Base-by-base conservation (phyloP, 1,140 invertebrate species). In the Leptinotarsa defecta region DNA sequence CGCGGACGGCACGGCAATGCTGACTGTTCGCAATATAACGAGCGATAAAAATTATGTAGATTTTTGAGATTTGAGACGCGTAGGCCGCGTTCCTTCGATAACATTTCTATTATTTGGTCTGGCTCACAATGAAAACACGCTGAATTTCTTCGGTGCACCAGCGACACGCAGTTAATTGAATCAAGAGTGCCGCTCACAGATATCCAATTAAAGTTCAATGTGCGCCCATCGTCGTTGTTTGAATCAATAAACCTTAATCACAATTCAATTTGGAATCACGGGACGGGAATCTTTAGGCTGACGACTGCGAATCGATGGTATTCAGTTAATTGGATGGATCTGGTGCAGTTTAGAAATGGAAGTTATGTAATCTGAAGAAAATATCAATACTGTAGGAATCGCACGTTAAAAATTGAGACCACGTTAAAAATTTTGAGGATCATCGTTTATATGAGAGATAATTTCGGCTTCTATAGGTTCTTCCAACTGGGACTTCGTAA, bases 201-300 rank as follows among this genome's bases (percentile, higher is more conserved):
- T 68, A 73, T 73, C 69, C 75, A 76, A 72, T 73, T 72, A 76
- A 70, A 70, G 24, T 73, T 57, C 52, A 48, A 17, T 71, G 24
- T 71, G 49, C 52, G 57, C 67, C 43, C 24, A 19, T 20, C 52
- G 68, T 43, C 22, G 19, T 22, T 34, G 61, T 34, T 71, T 34
- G 49, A 62, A 71, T 71, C 70, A 71, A 71, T 71, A 71, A 71
- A 15, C 19, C 61, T 70, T n/a, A 71, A 71, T 57, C 49, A 24
- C 70, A 61, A 61, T 49, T 70, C 68, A 49, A 70, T 70, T 70
- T 48, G n/a, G n/a, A 68, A 24, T 17, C n/a, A 15, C 15, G 52
- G 52, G n/a, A 57, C 15, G 15, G 1, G 52, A 2, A 43, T 43
- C 34, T 43, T 43, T 43, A 43, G 34, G 34, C 8, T 57, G 52